Base-by-base conservation (phyloP, 2,888 invertebrate genomes). In the Palloptera scutellata region DNA sequence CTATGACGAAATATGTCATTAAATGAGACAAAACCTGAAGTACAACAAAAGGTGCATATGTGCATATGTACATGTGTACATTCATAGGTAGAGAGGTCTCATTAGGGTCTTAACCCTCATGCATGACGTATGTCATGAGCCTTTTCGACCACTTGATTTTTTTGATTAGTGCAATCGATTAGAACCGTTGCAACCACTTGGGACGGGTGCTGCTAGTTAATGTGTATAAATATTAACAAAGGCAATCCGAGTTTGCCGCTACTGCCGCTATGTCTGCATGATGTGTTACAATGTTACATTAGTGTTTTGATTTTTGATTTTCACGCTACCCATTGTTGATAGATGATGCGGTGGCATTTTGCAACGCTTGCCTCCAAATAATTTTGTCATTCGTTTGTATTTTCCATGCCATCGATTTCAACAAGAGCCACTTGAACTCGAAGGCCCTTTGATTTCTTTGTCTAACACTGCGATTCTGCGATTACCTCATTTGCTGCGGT, bases 221-320 rank as follows among this genome's bases (percentile, higher is more conserved):
- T 30, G 30, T 30, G 30, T 30, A 4, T 30, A 30, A 6, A 30
- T 30, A 4, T 30, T 30, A 30, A 30, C 30, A 30, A 30, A 30
- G 6, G 30, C 30, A 30, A 30, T n/a, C n/a, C n/a, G n/a, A n/a
- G n/a, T n/a, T n/a, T n/a, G n/a, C n/a, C n/a, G n/a, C n/a, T n/a
- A n/a, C n/a, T n/a, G n/a, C n/a, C 13, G 45, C 13, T 45, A 13
- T 53, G 10, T n/a, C 17, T 8, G 6, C n/a, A 54, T 12, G 15
- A 17, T 20, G 19, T 17, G 13, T 17, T 5, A 48, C 13, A 8
- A 48, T 48, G 13, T 48, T 15, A 11, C 48, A 48, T n/a, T 48
- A 58, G 42, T 58, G 58, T 58, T 58, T 58, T 58, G 58, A 58
- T 58, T 58, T 58, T 58, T 11, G 41, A 40, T 58, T 58, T 58